phyloP scores from a whole-genome alignment of 2,797 vertebrate species.

The Columba guinea region DNA sequence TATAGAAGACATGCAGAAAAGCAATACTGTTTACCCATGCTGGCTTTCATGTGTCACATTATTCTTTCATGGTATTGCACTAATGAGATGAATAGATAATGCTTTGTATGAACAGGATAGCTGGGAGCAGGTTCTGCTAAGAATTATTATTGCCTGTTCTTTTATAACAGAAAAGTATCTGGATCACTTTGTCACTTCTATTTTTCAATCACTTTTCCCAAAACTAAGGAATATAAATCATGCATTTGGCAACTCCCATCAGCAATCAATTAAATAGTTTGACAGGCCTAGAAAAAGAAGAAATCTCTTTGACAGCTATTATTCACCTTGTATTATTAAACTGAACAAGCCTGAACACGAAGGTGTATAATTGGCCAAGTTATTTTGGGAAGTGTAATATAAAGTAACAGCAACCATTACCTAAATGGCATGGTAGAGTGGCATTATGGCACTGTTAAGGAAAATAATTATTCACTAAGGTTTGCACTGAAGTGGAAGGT shows the following conservation, averaged over 20 bases:
- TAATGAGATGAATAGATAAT: background rate
- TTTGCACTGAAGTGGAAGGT: background rate
- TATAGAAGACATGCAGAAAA: background rate
- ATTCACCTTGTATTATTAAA: background rate
- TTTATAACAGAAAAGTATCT: background rate
- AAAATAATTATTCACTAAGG: background rate
- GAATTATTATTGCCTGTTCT: background rate
- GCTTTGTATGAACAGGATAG: background rate
- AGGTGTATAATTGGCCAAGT: background rate
- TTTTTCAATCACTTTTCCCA: background rate
- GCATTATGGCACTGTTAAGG: background rate
- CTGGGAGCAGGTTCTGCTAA: background rate
- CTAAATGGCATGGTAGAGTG: background rate
- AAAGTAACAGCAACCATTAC: background rate
- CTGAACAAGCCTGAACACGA: background rate
- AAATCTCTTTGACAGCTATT: background rate
- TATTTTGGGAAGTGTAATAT: background rate
- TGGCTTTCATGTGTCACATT: background rate
- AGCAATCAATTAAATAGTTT: background rate
- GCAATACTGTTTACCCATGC: background rate
- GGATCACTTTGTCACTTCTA: background rate
- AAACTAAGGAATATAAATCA: background rate
- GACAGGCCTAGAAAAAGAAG: background rate
- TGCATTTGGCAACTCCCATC: background rate
- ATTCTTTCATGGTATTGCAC: background rate